Conservation (phyloP, 2,888 invertebrate genomes). For the Lagria hirta region DNA sequence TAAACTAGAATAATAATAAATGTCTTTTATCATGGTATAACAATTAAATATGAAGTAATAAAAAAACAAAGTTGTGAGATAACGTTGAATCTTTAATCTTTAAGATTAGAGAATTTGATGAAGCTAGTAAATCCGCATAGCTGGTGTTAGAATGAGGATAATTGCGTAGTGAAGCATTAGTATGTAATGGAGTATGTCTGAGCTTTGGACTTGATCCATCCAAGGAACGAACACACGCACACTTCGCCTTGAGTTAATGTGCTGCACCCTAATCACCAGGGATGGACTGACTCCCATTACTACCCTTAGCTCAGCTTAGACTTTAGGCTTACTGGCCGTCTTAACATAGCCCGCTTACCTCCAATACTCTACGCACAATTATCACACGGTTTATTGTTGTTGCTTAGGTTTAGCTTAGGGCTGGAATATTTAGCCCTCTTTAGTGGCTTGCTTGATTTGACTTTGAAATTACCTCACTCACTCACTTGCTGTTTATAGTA, state of each 20-base stretch:
- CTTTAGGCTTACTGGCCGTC: constrained; percentile 38
- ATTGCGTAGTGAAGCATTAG: constrained; percentile 41
- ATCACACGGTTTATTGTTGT: constrained; percentile 54
- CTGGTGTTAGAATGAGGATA: constrained; percentile 9
- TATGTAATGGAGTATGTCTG: constrained; percentile 52
- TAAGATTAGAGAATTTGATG: too few relatives aligned
- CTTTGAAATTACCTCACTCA: constrained; percentile 52
- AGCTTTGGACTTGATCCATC: constrained; percentile 48
- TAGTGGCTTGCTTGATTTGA: constrained; percentile 51
- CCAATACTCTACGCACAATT: constrained; percentile 48
- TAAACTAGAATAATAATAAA: too few relatives aligned
- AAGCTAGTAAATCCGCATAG: too few relatives aligned
- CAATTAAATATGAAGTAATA: too few relatives aligned
- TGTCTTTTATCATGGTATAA: too few relatives aligned
- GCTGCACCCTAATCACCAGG: constrained; percentile 51
- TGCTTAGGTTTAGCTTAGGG: constrained; percentile 50
- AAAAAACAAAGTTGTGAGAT: too few relatives aligned
- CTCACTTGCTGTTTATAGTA: too few relatives aligned
- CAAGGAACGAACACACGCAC: too few relatives aligned
- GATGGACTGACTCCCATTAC: constrained; percentile 36
- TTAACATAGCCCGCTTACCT: constrained; percentile 34
- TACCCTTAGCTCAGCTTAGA: constrained; percentile 22
- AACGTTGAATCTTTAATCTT: too few relatives aligned
- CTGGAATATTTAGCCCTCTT: constrained; percentile 52
- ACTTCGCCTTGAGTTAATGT: constrained; percentile 53